Conservation (phyloP, 2,113 vertebrate species). For the Notarius quadriscutis region DNA sequence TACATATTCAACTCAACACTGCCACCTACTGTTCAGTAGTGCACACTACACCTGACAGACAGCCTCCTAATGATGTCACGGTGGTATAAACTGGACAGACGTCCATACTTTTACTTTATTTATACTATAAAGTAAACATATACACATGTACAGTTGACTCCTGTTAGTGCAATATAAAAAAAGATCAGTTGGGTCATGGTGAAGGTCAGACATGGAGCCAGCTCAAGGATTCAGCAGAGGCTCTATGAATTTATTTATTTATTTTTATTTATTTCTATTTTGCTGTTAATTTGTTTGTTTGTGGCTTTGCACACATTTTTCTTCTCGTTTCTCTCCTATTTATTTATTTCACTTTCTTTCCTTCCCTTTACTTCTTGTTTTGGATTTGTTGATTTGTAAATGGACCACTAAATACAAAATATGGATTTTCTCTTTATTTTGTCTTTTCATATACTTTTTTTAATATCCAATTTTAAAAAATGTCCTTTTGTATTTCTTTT, state of each 20-base stretch:
- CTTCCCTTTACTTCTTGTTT: not conserved
- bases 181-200: not conserved
- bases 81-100: not conserved
- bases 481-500: not conserved
- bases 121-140: not conserved
- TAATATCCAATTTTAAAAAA: not conserved
- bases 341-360: not conserved
- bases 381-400: not conserved
- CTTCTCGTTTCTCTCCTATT: not conserved
- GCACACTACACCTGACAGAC: conserved; percentile 44
- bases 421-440: not conserved
- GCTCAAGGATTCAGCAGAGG: not conserved
- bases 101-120: not conserved
- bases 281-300: not conserved
- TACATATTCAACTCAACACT: conserved; percentile 57
- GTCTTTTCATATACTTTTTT: not conserved
- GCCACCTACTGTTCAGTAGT: conserved; percentile 65
- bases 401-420: not conserved
- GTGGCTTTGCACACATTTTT: not conserved
- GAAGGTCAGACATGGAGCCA: not conserved
- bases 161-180: not conserved
- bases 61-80: not conserved
- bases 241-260: not conserved
- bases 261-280: not conserved
- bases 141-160: not conserved